phyloP scores from a whole-genome alignment of 1,140 invertebrate species.

The Zaprionus vittiger region DNA sequence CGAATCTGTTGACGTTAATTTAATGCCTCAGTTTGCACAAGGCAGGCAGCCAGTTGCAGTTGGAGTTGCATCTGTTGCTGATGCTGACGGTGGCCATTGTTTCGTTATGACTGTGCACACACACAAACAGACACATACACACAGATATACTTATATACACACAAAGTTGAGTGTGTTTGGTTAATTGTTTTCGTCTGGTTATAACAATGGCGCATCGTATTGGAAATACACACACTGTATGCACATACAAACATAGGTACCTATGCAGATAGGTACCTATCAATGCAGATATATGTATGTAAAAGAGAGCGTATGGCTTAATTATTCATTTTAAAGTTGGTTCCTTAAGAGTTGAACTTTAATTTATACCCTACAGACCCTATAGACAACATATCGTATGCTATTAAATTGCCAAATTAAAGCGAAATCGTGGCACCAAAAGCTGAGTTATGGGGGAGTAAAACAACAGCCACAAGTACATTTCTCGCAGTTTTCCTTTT shows the following conservation, averaged over 20 bases:
- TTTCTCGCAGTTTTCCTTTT: not conserved
- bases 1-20: constrained; percentile 6
- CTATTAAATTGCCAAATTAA: not conserved
- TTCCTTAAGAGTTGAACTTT: not conserved
- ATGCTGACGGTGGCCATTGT: not conserved
- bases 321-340: not conserved
- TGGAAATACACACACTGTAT: not conserved
- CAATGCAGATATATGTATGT: too few species aligned
- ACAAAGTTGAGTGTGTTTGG: not conserved
- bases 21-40: constrained; percentile 14
- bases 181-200: constrained; percentile 1
- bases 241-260: not conserved
- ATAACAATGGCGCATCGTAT: not conserved
- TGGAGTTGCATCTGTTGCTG: constrained; percentile 2
- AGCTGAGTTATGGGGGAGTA: not conserved
- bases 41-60: not conserved
- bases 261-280: too few species aligned
- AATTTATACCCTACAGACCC: not conserved
- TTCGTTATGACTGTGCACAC: not conserved
- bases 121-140: not conserved
- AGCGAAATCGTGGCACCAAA: not conserved
- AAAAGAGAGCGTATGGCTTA: too few species aligned
- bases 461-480: not conserved
- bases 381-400: not conserved
- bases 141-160: not conserved